Percentiles rank a stretch among this genome's conserved stretches.
Conservation (phyloP, 2,888 invertebrate species). For the Smittia sp. region DNA sequence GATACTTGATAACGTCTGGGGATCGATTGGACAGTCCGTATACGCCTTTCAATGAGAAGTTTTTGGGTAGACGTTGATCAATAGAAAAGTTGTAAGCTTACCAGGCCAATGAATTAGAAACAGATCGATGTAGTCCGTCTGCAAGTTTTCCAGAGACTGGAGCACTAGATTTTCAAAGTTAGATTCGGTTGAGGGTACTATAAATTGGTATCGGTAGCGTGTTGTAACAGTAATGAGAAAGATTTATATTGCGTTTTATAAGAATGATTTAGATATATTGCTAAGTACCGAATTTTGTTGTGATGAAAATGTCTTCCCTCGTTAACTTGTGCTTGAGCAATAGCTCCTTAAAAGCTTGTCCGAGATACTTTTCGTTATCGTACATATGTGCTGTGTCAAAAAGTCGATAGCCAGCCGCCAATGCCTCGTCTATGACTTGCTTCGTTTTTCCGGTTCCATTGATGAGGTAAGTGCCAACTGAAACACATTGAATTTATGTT, state of each 20-base stretch:
- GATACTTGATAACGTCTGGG: slow-evolving; percentile 57
- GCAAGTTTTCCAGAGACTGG: slow-evolving; percentile 62
- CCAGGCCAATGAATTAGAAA: slow-evolving; percentile 82
- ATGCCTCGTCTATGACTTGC: slow-evolving; percentile 20
- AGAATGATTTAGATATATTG: neutral
- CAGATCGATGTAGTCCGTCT: slow-evolving; percentile 69
- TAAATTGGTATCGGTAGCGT: no score
- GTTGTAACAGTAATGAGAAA: slow-evolving; percentile 19
- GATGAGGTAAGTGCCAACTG: slow-evolving; percentile 27
- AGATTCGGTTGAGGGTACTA: slow-evolving; percentile 15
- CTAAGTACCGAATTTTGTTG: slow-evolving; percentile 21
- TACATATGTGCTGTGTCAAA: slow-evolving; percentile 34
- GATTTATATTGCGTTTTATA: no score
- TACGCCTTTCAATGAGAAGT: slow-evolving; percentile 49
- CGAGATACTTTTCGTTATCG: neutral
- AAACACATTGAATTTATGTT: neutral
- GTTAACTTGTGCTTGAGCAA: slow-evolving; percentile 19
- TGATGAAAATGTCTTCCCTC: slow-evolving; percentile 34
- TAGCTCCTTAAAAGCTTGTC: neutral
- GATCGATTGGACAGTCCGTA: slow-evolving; percentile 58
- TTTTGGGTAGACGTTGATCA: slow-evolving; percentile 43
- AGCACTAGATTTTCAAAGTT: slow-evolving; percentile 47
- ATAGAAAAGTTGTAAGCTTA: slow-evolving; percentile 48
- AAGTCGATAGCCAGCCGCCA: slow-evolving; percentile 18
- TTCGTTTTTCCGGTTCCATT: neutral